Evolutionary conservation across 2,113 vertebrate species (phyloP), one percentile per base, ranked within the genome.

Genomic region (Anthoscopus minutus): DNA sequence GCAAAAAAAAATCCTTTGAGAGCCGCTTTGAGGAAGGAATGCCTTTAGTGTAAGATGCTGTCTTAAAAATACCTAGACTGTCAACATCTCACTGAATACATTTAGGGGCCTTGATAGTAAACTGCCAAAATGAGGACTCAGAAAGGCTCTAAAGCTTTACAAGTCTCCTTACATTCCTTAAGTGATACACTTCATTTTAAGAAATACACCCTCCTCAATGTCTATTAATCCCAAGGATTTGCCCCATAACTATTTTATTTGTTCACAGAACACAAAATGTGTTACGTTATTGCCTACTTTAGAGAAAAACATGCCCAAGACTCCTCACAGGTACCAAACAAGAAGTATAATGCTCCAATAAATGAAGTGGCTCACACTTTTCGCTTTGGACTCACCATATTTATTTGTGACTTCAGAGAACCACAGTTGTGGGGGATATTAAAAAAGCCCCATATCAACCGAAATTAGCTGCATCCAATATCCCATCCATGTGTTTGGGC

Each of bases 1-100:
- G 51, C 67, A 74, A 94, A 67, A 77, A 84, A 90, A 85, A 42
- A 15, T 89, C 33, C 78, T 93, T 90, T 66, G 88, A 89, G 71
- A 86, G 47, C 25, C 91, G 18, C 48, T 92, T 82, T 58, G 42
- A 67, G 86, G 31, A 89, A 42, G 27, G 30, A 94, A 65, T 44
- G 38, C 33, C 76, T 74, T 94, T 65, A 54, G 38, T 15, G 10
- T 76, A 92, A 89, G 87, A 93, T 60, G 73, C 45, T 10, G 16
- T 72, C 89, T 91, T 93, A 94, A 97, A 96, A 96, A 94, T 89
- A 94, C 81, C 74, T 88, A 89, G 84, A 65, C 89, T 94, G 91
- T 85, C 91, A 96, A 58, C 78, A 89, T 93, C 87, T 94, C 94
- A 82, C 94, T 93, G 95, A 95, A 97, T 92, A 95, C 73, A 93